Base-by-base conservation (phyloP, 2,113 vertebrate genomes). In the Hirundichthys speculiger region DNA sequence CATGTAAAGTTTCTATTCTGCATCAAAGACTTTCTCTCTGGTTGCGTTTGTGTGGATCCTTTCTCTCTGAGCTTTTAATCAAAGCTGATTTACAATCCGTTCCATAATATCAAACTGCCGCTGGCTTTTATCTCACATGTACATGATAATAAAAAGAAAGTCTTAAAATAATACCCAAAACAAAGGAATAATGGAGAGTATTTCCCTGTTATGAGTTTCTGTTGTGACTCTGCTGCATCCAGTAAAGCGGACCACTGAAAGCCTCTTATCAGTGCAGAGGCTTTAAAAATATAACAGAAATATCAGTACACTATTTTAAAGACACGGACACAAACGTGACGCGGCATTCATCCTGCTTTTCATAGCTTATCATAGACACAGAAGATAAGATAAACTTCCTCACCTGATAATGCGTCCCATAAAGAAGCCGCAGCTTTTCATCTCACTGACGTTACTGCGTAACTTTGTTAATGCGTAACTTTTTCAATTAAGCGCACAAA, bases 271-370 rank as follows among this genome's bases (percentile, higher is more conserved):
- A 55, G 56, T 69, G 25, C 10, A 0, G 12, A 50, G 58, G 55
- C 67, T 84, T 84, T 86, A 64, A 68, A 56, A 73, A 71, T 59
- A 47, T 49, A 58, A 34, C 69, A 64, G 39, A 68, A 81, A 81
- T 72, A 80, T 85, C 71, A 79, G 73, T 57, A 75, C 14, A 5
- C 12, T 27, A 43, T 75, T 70, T 67, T 24, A 63, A 59, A 72
- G 72, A 52, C 19, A 43, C 53, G 25, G 51, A 54, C 48, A 46
- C n/a, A 48, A 75, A 38, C 46, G 21, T 2, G 27, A 20, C 1
- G 10, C 52, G 7, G 61, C 42, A 24, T 63, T 79, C 54, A 21
- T 58, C 38, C 69, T 13, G 50, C 64, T 69, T 73, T 77, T 73
- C 73, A 81, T 69, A 69, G 68, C 41, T 59, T 41, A 56, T 62